Base-by-base conservation (phyloP, 2,888 invertebrate genomes). In the Gymnosoma rotundatum region DNA sequence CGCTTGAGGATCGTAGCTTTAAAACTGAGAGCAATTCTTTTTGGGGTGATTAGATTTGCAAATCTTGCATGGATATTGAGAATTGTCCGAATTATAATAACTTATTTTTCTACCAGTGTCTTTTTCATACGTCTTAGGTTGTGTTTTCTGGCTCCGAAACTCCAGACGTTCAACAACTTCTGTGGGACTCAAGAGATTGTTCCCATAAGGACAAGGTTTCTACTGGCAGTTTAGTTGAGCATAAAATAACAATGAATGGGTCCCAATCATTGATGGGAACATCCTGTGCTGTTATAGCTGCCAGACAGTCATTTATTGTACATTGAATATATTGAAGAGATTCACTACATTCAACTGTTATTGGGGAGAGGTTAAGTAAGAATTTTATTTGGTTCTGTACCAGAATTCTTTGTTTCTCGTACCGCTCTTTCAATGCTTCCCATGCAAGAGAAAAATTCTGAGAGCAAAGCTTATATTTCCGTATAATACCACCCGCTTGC, bases 191-290 rank as follows among this genome's bases (percentile, higher is more conserved):
- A 2, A 78, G 52, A 1, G 60, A 52, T 36, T 67, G 78, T 38
- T 66, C 50, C 50, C 54, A 66, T 10, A 79, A 36, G 10, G 56
- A 32, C 1, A 73, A 14, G 0, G 72, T 79, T 36, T 73, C 64
- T 1, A 56, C 18, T 1, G 54, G 54, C 20, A 54, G 54, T 21
- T 54, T 54, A 12, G 21, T 54, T 12, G 54, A 8, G 12, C 54
- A 54, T 7, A 50, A 18, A 7, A 50, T 50, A 50, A 18, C 18
- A 18, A 50, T 50, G 14, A 25, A 25, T 25, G 25, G 25, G 25
- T 25, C 25, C 25, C 25, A 25, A 25, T 25, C 25, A 25, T 25
- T 18, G n/a, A 18, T 50, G 8, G 50, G 50, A 7, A 18, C 50
- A 18, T 50, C 50, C 14, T 18, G 50, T 7, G 50, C 18, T 50